Evolutionary conservation across 2,113 vertebrate genomes (phyloP).

Genomic region (Phylloscopus whistleri): DNA sequence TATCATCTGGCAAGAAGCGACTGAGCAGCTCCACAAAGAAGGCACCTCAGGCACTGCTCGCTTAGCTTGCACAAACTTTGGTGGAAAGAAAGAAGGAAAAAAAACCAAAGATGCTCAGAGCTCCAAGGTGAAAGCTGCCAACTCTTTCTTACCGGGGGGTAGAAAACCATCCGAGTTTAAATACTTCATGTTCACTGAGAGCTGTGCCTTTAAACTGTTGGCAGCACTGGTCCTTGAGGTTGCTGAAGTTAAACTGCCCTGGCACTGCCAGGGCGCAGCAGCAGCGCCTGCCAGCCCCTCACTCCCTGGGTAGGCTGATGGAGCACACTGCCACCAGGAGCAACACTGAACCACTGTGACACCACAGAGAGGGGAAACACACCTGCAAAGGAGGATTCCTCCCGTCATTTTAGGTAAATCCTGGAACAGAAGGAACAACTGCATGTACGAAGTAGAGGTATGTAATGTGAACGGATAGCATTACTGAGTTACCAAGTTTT

Average conservation of each 20-base stretch:
- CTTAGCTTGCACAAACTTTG: background rate
- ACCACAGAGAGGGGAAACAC: background rate
- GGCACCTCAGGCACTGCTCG: background rate
- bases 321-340: rapidly evolving
- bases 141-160: slow-evolving; percentile 34
- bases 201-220: slow-evolving; percentile 26
- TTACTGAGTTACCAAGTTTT: background rate
- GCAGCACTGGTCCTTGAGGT: slow-evolving; percentile 16
- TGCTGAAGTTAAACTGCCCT: slow-evolving; percentile 61
- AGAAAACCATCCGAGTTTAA: slow-evolving; percentile 40
- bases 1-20: background rate
- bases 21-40: background rate
- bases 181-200: slow-evolving; percentile 46
- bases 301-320: background rate
- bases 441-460: background rate
- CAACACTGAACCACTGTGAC: rapidly evolving
- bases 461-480: background rate
- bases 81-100: background rate
- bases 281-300: background rate
- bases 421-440: background rate
- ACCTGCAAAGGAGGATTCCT: background rate
- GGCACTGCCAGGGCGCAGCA: slow-evolving; percentile 33
- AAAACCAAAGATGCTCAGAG: background rate
- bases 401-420: background rate
- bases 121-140: slow-evolving; percentile 40